Evolutionary conservation across 2,888 invertebrate species (phyloP).

Genomic region (Standfussiana lucernea): DNA sequence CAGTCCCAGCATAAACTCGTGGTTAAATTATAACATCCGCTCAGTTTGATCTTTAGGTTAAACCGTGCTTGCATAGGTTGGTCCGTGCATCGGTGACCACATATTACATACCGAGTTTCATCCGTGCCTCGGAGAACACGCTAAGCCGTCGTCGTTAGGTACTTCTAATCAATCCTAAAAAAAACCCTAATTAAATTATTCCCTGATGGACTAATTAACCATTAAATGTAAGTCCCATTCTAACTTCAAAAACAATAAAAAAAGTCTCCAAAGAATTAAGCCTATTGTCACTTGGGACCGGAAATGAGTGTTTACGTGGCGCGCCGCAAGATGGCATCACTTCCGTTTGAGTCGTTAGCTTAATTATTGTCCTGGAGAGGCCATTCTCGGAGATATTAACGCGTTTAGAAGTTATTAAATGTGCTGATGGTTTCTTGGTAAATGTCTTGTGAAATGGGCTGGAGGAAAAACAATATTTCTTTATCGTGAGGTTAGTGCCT

Average conservation of each 20-base stretch:
- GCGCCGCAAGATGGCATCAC: constrained; percentile 72
- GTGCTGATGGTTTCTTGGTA: not conserved
- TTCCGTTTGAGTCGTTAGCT: constrained; percentile 70
- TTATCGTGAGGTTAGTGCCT: too few relatives aligned
- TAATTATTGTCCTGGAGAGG: constrained; percentile 66
- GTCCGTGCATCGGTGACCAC: too few relatives aligned
- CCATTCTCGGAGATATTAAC: constrained; percentile 45
- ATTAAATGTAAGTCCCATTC: constrained; percentile 31
- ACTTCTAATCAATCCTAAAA: constrained; percentile 6
- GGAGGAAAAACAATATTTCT: too few relatives aligned
- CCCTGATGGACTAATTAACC: constrained; percentile 3
- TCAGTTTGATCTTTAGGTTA: too few relatives aligned
- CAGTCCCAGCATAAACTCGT: too few relatives aligned
- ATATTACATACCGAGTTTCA: too few relatives aligned
- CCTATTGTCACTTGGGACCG: constrained; percentile 59
- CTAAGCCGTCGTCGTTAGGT: too few relatives aligned
- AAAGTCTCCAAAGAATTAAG: constrained; percentile 46
- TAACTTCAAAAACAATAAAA: constrained; percentile 48
- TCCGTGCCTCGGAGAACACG: too few relatives aligned
- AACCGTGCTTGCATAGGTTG: too few relatives aligned
- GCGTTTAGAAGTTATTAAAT: constrained; percentile 49
- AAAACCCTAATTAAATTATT: constrained; percentile 18
- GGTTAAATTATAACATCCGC: too few relatives aligned
- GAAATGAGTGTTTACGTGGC: constrained; percentile 70
- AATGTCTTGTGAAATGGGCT: not conserved